Evolutionary conservation across 1,140 invertebrate species (phyloP).

Genomic region (Aphaenogaster rudis): DNA sequence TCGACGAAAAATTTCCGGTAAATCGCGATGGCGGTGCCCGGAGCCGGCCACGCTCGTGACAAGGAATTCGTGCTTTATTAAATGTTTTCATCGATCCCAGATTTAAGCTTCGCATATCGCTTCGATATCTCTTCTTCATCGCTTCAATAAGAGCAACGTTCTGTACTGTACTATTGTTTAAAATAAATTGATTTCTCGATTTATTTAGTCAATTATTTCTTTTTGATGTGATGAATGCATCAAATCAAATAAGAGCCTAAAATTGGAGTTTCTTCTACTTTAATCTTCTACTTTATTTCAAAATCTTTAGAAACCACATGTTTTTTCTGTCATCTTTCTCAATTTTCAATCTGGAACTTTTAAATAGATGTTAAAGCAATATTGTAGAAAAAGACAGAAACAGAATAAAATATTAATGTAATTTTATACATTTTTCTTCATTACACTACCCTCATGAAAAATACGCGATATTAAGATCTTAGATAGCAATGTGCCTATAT

Average conservation of each 20-base stretch:
- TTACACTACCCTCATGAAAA: neutral
- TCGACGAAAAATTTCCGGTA: constrained; percentile 66
- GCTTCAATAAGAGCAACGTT: neutral
- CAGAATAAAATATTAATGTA: neutral
- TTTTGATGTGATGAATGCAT: neutral
- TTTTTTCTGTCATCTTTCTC: neutral
- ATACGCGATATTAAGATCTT: constrained; percentile 1
- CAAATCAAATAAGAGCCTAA: neutral
- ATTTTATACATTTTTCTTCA: constrained; percentile 9
- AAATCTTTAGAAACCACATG: neutral
- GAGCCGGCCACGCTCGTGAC: constrained; percentile 1
- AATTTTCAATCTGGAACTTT: neutral
- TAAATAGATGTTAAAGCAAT: neutral
- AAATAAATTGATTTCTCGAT: neutral
- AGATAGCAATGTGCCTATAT: constrained; percentile 5
- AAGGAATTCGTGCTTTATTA: constrained; percentile 69
- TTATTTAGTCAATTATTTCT: neutral
- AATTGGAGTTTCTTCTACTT: neutral
- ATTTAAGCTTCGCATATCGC: constrained; percentile 5
- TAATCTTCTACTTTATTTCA: neutral
- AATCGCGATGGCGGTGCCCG: constrained; percentile 21
- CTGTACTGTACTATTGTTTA: neutral
- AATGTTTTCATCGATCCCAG: constrained; percentile 43
- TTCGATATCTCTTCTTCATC: neutral
- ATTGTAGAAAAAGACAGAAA: neutral